A percentile compares a stretch with the other conserved stretches of the same genome.
phyloP scores from a whole-genome alignment of 2,888 invertebrate species.

The Polydrusus cervinus region DNA sequence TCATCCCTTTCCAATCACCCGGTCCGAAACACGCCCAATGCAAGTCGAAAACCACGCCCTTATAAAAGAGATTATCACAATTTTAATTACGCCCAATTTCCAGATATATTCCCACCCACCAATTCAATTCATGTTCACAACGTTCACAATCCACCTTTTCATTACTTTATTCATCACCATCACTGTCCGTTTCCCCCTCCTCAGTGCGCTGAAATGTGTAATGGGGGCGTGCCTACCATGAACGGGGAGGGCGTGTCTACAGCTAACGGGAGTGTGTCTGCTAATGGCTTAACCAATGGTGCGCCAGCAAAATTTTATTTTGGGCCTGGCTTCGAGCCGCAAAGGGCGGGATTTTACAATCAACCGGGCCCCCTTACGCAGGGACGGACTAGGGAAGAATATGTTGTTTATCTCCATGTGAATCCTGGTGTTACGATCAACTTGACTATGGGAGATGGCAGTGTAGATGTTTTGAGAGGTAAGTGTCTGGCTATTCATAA shows the following conservation, averaged over 20 bases:
- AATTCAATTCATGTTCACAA: conserved; percentile 60
- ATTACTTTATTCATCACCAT: conserved; percentile 69
- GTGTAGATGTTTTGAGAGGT: conserved; percentile 85
- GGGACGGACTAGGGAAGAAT: conserved; percentile 70
- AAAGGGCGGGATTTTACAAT: conserved; percentile 60
- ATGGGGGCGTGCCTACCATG: conserved; percentile 40
- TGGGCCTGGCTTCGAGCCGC: conserved; percentile 76
- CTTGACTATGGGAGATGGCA: conserved; percentile 81
- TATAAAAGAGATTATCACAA: conserved; percentile 42
- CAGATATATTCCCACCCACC: conserved; percentile 42
- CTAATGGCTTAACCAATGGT: conserved; percentile 63
- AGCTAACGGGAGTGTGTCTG: conserved; percentile 69
- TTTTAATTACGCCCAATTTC: conserved; percentile 44
- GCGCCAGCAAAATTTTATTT: conserved; percentile 76
- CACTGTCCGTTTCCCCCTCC: conserved; percentile 73
- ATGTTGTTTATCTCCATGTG: conserved; percentile 83
- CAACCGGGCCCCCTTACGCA: conserved; percentile 41
- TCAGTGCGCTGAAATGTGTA: conserved; percentile 52
- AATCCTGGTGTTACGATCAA: conserved; percentile 86
- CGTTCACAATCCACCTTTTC: conserved; percentile 70
- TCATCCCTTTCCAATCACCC: conserved; percentile 53
- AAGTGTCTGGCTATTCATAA: conserved; percentile 66
- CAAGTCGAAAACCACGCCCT: conserved; percentile 37
- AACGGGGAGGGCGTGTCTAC: conserved; percentile 24
- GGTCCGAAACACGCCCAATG: conserved; percentile 44